These are phyloP conservation scores for Procambarus virginalis DNA, from an alignment of 1,140 invertebrate species.

Conservation along the genomic window DNA sequence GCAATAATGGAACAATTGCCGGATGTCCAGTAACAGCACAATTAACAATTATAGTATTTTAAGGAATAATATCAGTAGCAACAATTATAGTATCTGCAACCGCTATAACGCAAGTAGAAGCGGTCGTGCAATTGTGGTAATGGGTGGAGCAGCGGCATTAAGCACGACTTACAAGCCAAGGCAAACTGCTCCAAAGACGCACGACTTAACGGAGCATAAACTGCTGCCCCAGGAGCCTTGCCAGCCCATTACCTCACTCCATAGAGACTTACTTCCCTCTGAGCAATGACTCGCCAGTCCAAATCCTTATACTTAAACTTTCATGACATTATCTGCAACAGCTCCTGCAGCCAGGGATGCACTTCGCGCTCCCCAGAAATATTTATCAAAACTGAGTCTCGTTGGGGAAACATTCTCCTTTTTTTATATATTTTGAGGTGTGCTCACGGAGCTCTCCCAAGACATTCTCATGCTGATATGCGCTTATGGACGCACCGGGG, in stretches of 20 bases:
- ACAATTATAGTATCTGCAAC: not conserved
- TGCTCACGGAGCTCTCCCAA: not conserved
- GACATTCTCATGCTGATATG: not conserved
- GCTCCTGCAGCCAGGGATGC: not conserved
- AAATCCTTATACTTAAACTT: not conserved
- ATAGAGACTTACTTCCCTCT: not conserved
- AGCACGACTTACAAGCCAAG: slow-evolving; percentile 2
- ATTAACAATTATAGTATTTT: not conserved
- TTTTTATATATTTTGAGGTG: not conserved
- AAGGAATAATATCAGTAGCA: not conserved
- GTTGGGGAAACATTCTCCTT: not conserved
- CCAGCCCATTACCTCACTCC: not conserved
- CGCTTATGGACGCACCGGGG: not conserved
- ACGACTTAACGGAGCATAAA: not conserved
- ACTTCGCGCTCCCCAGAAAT: too few relatives aligned
- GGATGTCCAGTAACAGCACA: not conserved
- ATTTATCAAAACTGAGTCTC: not conserved
- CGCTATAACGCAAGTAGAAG: slow-evolving; percentile 4
- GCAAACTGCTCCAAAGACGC: not conserved
- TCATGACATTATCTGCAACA: not conserved
- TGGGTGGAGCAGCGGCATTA: not conserved
- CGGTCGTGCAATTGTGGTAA: not conserved
- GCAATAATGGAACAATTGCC: not conserved
- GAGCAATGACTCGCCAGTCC: not conserved
- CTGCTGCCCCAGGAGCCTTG: too few relatives aligned